A percentile compares a stretch with the other conserved stretches of the same genome.
These are phyloP conservation scores for Penaeus vannamei DNA, from an alignment of 1,140 invertebrate species.

Conservation along the genomic window DNA sequence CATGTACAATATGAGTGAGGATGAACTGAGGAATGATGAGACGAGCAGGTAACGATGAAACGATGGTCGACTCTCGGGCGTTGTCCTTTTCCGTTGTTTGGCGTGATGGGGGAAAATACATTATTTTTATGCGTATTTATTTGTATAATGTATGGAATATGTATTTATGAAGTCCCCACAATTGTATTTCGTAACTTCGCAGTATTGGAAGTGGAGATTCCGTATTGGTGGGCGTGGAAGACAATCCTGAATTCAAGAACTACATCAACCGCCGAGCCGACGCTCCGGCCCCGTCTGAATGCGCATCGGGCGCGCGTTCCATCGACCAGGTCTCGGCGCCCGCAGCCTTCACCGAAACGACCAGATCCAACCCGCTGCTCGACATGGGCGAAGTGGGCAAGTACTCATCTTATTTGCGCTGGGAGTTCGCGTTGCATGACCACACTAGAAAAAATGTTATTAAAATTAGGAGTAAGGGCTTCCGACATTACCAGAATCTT, in stretches of 20 bases:
- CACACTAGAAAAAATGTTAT: too few species aligned
- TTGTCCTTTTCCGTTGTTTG: not conserved
- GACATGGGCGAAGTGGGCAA: not conserved
- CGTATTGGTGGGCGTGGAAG: constrained; percentile 78
- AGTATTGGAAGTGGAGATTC: constrained; percentile 77
- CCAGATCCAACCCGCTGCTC: constrained; percentile 44
- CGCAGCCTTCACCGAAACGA: constrained; percentile 31
- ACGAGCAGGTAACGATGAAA: constrained; percentile 43
- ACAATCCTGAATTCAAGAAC: constrained; percentile 76
- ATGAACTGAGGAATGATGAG: constrained; percentile 54
- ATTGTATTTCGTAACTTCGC: not conserved
- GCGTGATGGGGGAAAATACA: not conserved
- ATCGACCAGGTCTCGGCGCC: constrained; percentile 50
- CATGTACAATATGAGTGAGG: constrained; percentile 75
- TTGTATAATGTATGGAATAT: not conserved
- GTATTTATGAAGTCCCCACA: too few species aligned
- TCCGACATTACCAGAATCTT: too few species aligned
- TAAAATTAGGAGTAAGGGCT: too few species aligned
- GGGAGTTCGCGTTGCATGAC: too few species aligned
- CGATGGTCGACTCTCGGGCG: not conserved
- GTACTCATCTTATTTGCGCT: not conserved
- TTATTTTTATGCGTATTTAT: not conserved
- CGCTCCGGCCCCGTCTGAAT: not conserved
- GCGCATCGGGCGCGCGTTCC: not conserved
- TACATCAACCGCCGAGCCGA: constrained; percentile 35